Base-by-base conservation (phyloP, 2,113 vertebrate species). In the Jaculus jaculus region DNA sequence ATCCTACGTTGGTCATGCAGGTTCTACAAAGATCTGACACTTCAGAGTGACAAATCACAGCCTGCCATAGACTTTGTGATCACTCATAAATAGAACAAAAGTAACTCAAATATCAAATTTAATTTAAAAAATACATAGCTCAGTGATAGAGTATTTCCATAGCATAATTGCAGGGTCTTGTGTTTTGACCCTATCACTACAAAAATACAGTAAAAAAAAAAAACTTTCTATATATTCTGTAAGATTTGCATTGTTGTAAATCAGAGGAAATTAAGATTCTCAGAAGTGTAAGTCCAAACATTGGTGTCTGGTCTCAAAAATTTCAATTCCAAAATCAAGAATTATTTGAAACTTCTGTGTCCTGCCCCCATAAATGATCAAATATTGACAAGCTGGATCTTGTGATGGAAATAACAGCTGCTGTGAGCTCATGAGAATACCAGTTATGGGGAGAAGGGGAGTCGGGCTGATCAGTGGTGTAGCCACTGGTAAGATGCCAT, bases 281-380 rank as follows among this genome's bases (percentile, higher is more conserved):
- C 12, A 7, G 15, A 32, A 63, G 75, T 30, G 17, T 61, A 58
- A 4, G 12, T 23, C 32, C 23, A 51, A 1, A 47, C 9, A 60
- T 69, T 63, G 77, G 23, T 79, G 34, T 92, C 61, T 78, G 16
- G 58, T 26, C 20, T 74, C 80, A 84, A 2, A 71, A 61, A 34
- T 82, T 95, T 96, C 51, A 92, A 75, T 68, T 92, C 34, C 42
- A 81, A 90, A 85, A 90, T 78, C 69, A 15, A 61, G 30, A 78
- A 86, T 39, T 73, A 61, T 21, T 24, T 65, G 26, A 65, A 7
- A 66, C 11, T 78, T 30, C 23, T 8, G 2, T 80, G 34, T 66
- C 75, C 42, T 47, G 42, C 42, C 42, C 42, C 42, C 42, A 47
- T 47, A 5, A 47, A 47, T 47, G 42, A 8, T 47, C 5, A 47